Evolutionary conservation across 2,888 invertebrate genomes (phyloP), one percentile per base, ranked within the genome.

Genomic region (Noctua pronuba): DNA sequence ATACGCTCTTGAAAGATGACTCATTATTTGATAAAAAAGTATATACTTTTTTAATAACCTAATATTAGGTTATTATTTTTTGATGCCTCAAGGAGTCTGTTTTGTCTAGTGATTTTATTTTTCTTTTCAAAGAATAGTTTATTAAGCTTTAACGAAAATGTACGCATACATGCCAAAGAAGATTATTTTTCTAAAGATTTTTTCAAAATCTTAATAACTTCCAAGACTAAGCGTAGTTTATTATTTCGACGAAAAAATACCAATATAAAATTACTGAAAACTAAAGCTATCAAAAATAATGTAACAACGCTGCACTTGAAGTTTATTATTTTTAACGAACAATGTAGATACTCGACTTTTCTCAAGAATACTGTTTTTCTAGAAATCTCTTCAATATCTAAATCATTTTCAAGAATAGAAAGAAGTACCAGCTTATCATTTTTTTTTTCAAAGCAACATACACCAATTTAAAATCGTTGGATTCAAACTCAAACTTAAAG

Each of bases 261-360:
- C 1, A 31, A 10, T 60, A 31, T 60, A 31, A 60, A 60, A 31
- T 62, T 35, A 21, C 31, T 62, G 60, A 31, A 31, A 31, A 60
- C 18, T 62, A 62, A 62, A 62, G 62, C 4, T 62, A 62, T 62
- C 4, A 31, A 35, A 31, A 31, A 60, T 60, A 60, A 21, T 31
- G 10, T 31, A 21, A 10, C 10, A 60, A 62, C 21, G 35, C 11
- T 62, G 21, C 8, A 62, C 31, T 62, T 35, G 62, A 62, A 65
- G 24, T 38, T 21, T 46, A 38, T 81, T 81, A 78, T 75, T 35
- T 74, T 82, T 38, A 55, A 62, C 16, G 75, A 64, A 31, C 38
- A 75, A 52, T 31, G 38, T 38, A 38, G 5, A 24, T 35, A 41
- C 65, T 16, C 21, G 24, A 28, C 35, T 10, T 21, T n/a, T 73